Conservation (phyloP, 1,140 invertebrate genomes). For the Lethrus apterus region DNA sequence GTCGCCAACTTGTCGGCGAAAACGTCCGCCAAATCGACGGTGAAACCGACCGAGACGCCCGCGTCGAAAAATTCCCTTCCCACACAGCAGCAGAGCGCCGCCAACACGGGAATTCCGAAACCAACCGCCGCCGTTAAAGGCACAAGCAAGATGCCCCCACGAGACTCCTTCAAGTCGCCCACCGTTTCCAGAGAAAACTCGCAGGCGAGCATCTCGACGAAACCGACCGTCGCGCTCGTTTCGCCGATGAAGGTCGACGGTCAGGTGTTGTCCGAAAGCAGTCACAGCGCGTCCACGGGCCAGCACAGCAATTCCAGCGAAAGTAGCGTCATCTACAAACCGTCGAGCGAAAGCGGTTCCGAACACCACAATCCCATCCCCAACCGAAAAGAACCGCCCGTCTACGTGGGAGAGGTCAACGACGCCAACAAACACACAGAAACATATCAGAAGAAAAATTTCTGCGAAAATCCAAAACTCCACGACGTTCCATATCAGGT, state of each 20-base stretch:
- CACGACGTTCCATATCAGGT: too few species aligned
- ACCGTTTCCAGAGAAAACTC: conserved; percentile 32
- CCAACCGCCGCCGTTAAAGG: conserved; percentile 86
- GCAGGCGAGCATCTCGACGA: conserved; percentile 29
- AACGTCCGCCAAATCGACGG: conserved; percentile 30
- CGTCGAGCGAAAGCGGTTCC: conserved; percentile 58
- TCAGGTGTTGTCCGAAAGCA: conserved; percentile 31
- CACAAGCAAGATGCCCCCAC: conserved; percentile 52
- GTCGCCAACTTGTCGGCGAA: conserved; percentile 34
- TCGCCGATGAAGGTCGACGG: conserved; percentile 58
- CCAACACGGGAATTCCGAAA: conserved; percentile 74
- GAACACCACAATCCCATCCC: conserved; percentile 46
- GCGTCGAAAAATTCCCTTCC: conserved; percentile 12
- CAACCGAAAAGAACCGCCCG: conserved; percentile 48
- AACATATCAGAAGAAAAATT: too few species aligned
- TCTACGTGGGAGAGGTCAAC: conserved; percentile 22
- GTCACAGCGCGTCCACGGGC: conserved; percentile 40
- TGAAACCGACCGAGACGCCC: conserved; percentile 18
- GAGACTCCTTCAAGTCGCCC: conserved; percentile 26
- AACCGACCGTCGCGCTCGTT: conserved; percentile 61
- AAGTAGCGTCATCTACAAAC: conserved; percentile 60
- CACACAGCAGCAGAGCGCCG: conserved; percentile 20
- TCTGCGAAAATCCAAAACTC: too few species aligned
- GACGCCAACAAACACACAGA: too few species aligned
- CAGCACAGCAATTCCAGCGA: conserved; percentile 56